Evolutionary conservation across 1,140 invertebrate genomes (phyloP).

Genomic region (Steinernema feltiae): DNA sequence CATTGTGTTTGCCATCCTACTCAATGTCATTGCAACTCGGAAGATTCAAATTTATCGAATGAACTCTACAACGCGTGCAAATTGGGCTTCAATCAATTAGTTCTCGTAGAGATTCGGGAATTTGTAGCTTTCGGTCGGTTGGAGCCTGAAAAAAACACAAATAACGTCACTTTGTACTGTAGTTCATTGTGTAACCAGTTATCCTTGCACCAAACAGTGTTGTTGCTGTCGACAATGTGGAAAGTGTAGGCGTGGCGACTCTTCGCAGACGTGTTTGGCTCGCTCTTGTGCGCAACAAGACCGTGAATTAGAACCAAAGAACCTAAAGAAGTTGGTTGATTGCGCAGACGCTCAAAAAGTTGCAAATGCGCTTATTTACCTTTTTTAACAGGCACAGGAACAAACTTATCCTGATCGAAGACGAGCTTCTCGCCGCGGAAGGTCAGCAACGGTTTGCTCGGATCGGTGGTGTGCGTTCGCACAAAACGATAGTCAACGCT

Average conservation of each 20-base stretch:
- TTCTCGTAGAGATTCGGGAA: slow-evolving; percentile 41
- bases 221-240: slow-evolving; percentile 77
- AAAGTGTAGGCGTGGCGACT: slow-evolving; percentile 91
- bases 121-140: slow-evolving; percentile 45
- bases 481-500: slow-evolving; percentile 64
- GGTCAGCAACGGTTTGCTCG: slow-evolving; percentile 62
- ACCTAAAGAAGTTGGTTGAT: slow-evolving; percentile 66
- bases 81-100: too few relatives aligned
- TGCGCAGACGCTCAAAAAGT: slow-evolving; percentile 20
- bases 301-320: slow-evolving; percentile 82
- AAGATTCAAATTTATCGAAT: too few relatives aligned
- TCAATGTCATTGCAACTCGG: too few relatives aligned
- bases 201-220: slow-evolving; percentile 70
- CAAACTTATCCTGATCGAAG: slow-evolving; percentile 73
- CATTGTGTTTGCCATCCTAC: too few relatives aligned
- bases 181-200: slow-evolving; percentile 68
- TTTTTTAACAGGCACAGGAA: slow-evolving; percentile 72
- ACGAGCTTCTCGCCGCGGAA: slow-evolving; percentile 64
- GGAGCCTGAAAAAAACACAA: slow-evolving; percentile 44
- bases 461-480: slow-evolving; percentile 66
- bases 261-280: slow-evolving; percentile 72
- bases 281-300: slow-evolving; percentile 84
- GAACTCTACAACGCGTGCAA: too few relatives aligned
- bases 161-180: slow-evolving; percentile 3
- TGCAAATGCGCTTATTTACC: slow-evolving; percentile 61